Evolutionary conservation across 1,140 invertebrate genomes (phyloP).

Genomic region (Camponotus pennsylvanicus): DNA sequence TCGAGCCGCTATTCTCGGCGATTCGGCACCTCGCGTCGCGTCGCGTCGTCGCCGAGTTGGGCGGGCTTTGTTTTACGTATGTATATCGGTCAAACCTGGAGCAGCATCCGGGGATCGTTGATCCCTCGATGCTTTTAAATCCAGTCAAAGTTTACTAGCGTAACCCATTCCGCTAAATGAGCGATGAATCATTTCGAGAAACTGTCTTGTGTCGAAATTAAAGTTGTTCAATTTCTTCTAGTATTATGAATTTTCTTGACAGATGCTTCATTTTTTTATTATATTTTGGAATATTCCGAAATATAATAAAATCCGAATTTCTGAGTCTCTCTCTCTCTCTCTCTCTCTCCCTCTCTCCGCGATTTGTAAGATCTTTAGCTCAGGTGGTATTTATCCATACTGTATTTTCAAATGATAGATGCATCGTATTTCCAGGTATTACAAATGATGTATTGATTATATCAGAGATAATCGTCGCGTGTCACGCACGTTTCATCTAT

Average conservation of each 20-base stretch:
- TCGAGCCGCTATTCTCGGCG: slow-evolving; percentile 27
- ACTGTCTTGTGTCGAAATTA: too few species aligned
- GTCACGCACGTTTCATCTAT: not conserved
- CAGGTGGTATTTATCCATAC: too few species aligned
- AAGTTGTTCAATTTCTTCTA: too few species aligned
- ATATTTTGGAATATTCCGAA: too few species aligned
- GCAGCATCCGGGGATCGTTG: not conserved
- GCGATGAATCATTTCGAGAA: not conserved
- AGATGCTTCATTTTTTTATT: too few species aligned
- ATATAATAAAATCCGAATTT: too few species aligned
- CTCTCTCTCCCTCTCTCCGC: too few species aligned
- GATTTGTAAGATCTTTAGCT: too few species aligned
- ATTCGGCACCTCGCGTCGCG: slow-evolving; percentile 3
- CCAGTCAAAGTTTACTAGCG: not conserved
- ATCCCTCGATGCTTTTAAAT: slow-evolving; percentile 1
- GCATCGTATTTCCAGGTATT: not conserved
- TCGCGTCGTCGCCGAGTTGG: slow-evolving; percentile 7
- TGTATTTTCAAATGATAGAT: not conserved
- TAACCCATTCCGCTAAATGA: not conserved
- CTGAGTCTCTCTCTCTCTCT: too few species aligned
- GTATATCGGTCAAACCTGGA: slow-evolving; percentile 41
- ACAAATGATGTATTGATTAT: not conserved
- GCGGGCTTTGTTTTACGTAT: slow-evolving; percentile 9
- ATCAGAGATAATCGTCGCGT: not conserved
- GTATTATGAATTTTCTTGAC: too few species aligned